Evolutionary conservation across 1,140 invertebrate species (phyloP).

Genomic region (Heliconius melpomene): DNA sequence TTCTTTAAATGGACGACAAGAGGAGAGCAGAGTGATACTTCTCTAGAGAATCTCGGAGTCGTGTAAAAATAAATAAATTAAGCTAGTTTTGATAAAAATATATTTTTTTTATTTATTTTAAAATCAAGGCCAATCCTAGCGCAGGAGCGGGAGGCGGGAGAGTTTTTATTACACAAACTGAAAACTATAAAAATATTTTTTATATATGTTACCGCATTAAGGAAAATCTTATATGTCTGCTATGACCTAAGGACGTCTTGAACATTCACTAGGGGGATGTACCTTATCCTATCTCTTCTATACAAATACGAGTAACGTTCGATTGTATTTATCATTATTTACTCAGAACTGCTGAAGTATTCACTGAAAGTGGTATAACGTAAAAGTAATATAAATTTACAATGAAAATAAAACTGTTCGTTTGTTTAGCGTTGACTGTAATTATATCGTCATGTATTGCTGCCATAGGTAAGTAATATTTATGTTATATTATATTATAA

Average conservation of each 20-base stretch:
- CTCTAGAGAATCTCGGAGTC: too few species aligned
- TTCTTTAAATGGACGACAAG: too few species aligned
- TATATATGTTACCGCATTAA: not conserved
- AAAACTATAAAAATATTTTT: not conserved
- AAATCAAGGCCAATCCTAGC: too few species aligned
- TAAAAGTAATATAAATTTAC: not conserved
- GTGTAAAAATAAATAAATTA: too few species aligned
- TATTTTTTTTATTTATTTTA: too few species aligned
- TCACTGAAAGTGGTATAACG: not conserved
- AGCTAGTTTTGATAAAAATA: too few species aligned
- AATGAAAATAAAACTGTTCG: not conserved
- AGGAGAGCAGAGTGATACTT: too few species aligned
- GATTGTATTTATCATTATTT: conserved; percentile 10
- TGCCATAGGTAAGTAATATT: not conserved
- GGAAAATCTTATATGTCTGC: not conserved
- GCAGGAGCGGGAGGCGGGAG: too few species aligned
- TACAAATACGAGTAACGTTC: conserved; percentile 13
- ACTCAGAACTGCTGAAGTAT: not conserved
- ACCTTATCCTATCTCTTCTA: conserved; percentile 13
- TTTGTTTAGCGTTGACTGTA: not conserved
- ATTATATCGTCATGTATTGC: not conserved
- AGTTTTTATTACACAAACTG: too few species aligned
- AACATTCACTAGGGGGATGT: conserved; percentile 15
- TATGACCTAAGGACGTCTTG: not conserved
- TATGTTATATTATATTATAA: too few species aligned